Conservation (phyloP, 2,113 vertebrate genomes). For the Heptranchias perlo region DNA sequence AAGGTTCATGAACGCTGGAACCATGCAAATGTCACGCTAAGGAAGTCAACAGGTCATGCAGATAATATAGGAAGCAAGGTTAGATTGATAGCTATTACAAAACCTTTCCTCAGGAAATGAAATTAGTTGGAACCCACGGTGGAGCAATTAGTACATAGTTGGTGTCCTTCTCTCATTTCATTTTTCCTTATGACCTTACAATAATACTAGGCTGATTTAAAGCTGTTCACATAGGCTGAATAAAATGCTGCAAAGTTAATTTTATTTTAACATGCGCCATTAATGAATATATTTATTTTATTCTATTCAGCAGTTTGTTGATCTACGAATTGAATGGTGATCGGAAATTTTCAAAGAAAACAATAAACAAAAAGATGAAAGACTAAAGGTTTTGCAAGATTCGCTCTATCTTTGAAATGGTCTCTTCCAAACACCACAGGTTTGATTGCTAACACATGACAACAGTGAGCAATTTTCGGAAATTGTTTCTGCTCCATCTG, state of each 20-base stretch:
- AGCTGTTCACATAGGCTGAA: neutral
- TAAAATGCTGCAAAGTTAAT: neutral
- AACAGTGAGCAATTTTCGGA: neutral
- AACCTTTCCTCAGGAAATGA: too few relatives aligned
- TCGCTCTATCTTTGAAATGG: neutral
- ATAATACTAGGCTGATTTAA: neutral
- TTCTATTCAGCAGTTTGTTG: neutral
- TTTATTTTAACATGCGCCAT: neutral
- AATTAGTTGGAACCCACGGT: too few relatives aligned
- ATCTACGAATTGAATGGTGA: neutral
- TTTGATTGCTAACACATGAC: neutral
- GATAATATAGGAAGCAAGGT: neutral
- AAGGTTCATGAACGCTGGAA: neutral
- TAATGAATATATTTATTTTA: neutral
- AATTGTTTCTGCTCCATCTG: neutral
- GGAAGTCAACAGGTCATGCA: neutral
- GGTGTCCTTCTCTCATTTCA: neutral
- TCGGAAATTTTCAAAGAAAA: neutral
- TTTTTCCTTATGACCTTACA: neutral
- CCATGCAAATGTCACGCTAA: neutral
- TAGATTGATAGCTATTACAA: too few relatives aligned
- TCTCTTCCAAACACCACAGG: neutral
- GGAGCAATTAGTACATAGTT: neutral
- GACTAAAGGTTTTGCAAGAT: neutral
- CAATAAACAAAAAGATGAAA: neutral